Percentiles rank a stretch among this genome's conserved stretches.
These are phyloP conservation scores for Coelinius sp. DNA, from an alignment of 2,888 invertebrate genomes.

Conservation along the genomic window DNA sequence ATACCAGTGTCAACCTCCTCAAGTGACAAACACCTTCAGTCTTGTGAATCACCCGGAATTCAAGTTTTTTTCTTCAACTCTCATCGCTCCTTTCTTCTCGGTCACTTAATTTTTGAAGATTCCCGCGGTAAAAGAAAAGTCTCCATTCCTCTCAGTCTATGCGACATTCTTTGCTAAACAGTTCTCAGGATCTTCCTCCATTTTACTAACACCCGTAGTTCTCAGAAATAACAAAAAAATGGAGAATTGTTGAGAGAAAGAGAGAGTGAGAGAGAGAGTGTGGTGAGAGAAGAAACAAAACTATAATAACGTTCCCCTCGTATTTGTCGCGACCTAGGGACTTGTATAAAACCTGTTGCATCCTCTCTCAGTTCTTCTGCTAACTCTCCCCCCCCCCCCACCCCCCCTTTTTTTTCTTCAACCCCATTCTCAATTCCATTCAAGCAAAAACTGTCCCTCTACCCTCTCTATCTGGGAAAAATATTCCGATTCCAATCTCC, in stretches of 20 bases:
- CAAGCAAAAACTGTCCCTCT: neutral
- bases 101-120: neutral
- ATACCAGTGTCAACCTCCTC: neutral
- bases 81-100: neutral
- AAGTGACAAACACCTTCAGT: neutral
- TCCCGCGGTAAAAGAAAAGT: neutral
- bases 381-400: neutral
- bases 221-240: constrained; percentile 14
- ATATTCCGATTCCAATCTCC: neutral
- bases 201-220: constrained; percentile 24
- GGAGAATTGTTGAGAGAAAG: neutral
- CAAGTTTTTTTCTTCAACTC: neutral
- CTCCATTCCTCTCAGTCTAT: neutral
- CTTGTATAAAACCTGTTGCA: constrained; percentile 51
- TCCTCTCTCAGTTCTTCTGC: constrained; percentile 30
- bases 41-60: neutral
- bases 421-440: neutral
- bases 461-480: too few species aligned
- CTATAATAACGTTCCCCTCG: constrained; percentile 17
- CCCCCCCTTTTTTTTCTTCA: neutral
- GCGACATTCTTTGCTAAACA: neutral
- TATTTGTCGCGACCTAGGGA: constrained; percentile 30
- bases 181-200: neutral
- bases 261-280: constrained; percentile 8
- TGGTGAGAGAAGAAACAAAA: constrained; percentile 1